A percentile compares a stretch with the other conserved stretches of the same genome.
These are phyloP conservation scores for Choristoneura fumiferana DNA, from an alignment of 1,140 invertebrate species.

Conservation along the genomic window DNA sequence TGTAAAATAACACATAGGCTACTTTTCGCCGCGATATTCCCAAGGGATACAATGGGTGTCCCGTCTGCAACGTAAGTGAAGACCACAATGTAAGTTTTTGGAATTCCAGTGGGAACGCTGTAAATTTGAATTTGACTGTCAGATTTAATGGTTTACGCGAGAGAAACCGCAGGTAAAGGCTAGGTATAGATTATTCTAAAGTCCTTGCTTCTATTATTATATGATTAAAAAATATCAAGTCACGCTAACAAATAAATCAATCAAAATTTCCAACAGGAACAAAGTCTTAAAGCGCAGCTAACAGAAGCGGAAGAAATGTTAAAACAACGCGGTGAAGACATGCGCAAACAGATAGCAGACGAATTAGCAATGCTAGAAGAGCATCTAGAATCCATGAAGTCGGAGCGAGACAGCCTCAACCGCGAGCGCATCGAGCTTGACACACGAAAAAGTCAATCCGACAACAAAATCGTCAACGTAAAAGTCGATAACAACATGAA, in stretches of 20 bases:
- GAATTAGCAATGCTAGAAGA: constrained; percentile 48
- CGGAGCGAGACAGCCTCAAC: constrained; percentile 53
- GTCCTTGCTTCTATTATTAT: no score
- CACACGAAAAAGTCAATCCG: constrained; percentile 32
- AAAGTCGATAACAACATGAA: constrained; percentile 27
- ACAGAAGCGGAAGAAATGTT: constrained; percentile 51
- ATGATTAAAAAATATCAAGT: no score
- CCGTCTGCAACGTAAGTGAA: no score
- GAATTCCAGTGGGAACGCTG: no score
- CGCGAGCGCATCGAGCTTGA: constrained; percentile 48
- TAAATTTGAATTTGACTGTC: no score
- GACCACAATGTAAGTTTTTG: no score
- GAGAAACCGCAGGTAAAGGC: no score
- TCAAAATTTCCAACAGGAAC: constrained; percentile 46
- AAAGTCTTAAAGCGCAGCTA: constrained; percentile 48
- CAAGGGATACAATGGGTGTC: no score
- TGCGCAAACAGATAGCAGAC: constrained; percentile 55
- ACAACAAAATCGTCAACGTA: constrained; percentile 2
- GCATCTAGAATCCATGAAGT: constrained; percentile 47
- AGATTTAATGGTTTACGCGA: no score
- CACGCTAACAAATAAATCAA: constrained; percentile 3
- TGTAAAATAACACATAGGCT: no score
- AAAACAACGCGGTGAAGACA: constrained; percentile 49
- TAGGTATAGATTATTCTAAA: no score
- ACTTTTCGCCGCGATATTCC: no score